Percentiles rank a stretch among this genome's conserved stretches.
Evolutionary conservation across 2,797 vertebrate species (phyloP).

Genomic region (Pogonophryne albipinna): DNA sequence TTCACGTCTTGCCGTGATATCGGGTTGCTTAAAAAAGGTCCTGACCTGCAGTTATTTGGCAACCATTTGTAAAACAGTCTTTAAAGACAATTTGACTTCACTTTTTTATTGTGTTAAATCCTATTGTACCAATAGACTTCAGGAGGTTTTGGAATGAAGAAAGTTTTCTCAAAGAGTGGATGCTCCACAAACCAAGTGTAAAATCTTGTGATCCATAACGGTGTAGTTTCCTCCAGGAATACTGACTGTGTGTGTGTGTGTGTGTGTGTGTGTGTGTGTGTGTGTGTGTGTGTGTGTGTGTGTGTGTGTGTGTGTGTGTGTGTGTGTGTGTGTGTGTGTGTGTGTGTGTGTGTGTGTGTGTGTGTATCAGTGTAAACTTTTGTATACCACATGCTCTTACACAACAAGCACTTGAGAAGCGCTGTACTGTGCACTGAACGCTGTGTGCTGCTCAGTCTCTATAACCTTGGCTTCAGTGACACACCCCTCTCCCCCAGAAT

Average conservation of each 20-base stretch:
- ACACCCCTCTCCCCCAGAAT: slow-evolving; percentile 72
- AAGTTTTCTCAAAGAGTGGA: slow-evolving; percentile 18
- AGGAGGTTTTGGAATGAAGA: background rate
- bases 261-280: no score
- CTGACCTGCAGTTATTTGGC: slow-evolving; percentile 30
- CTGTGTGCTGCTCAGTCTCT: slow-evolving; percentile 40
- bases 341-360: no score
- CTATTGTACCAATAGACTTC: background rate
- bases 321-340: no score
- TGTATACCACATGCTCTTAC: slow-evolving; percentile 52
- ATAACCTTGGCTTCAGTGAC: slow-evolving; percentile 64
- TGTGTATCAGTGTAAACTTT: slow-evolving; percentile 1
- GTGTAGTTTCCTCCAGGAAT: slow-evolving; percentile 38
- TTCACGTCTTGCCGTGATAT: no score
- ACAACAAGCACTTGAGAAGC: slow-evolving; percentile 60
- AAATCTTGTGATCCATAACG: slow-evolving; percentile 40
- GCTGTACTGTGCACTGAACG: slow-evolving; percentile 39
- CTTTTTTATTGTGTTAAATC: background rate
- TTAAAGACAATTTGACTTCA: slow-evolving; percentile 4
- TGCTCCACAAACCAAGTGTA: background rate
- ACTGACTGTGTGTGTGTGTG: no score
- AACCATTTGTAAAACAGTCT: slow-evolving; percentile 17
- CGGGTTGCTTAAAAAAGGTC: slow-evolving; percentile 25
- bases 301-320: no score
- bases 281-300: no score